A percentile compares a stretch with the other conserved stretches of the same genome.
Conservation (phyloP, 35 echinoderm and acorn worm species). For the Lytechinus variegatus region DNA sequence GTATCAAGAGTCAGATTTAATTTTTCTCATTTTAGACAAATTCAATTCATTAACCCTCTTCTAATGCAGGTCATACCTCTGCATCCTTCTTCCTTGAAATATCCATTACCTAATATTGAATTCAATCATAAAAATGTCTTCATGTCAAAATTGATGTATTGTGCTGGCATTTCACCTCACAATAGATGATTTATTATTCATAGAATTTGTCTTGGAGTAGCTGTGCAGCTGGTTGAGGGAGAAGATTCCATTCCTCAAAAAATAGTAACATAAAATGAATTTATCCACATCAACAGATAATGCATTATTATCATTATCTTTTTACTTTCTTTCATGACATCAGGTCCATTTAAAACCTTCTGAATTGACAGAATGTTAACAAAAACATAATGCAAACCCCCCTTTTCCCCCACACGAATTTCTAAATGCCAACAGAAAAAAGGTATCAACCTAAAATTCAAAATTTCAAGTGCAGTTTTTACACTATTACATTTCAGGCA, state of each 20-base stretch:
- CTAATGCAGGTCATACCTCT: constrained; percentile 18
- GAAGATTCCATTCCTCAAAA: background rate
- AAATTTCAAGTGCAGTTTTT: too few species aligned
- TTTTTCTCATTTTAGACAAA: background rate
- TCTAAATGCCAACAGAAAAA: too few species aligned
- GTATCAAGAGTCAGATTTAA: background rate
- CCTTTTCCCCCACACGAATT: too few species aligned
- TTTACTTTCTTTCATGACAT: background rate
- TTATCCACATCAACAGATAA: too few species aligned
- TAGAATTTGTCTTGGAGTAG: constrained; percentile 18
- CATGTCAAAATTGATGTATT: constrained; percentile 19
- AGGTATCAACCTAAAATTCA: background rate
- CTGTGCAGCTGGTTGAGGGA: background rate
- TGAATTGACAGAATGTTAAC: background rate
- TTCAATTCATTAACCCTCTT: background rate
- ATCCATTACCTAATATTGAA: constrained; percentile 6
- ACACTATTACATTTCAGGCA: too few species aligned
- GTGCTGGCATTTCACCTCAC: background rate
- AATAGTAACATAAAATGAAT: too few species aligned
- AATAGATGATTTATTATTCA: constrained; percentile 6
- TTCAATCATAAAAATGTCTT: constrained; percentile 15
- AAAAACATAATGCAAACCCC: too few species aligned
- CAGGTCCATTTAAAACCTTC: background rate
- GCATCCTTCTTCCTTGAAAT: background rate
- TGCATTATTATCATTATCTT: too few species aligned